Evolutionary conservation across 2,888 invertebrate genomes (phyloP), one percentile per base, ranked within the genome.

Genomic region (Coremacera marginata): DNA sequence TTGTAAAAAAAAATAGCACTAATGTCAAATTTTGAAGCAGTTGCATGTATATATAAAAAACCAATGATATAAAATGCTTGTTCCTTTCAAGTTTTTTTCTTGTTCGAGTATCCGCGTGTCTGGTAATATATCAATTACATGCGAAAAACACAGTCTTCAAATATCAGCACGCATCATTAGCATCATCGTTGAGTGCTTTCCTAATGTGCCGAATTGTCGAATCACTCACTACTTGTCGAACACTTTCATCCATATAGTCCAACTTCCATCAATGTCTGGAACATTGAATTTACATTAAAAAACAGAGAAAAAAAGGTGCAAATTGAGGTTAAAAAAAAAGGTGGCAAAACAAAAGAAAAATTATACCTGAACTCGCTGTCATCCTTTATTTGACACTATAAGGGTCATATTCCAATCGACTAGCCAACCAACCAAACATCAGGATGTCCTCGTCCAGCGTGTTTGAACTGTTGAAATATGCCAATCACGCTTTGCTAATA

Each of bases 401-500:
- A 44, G 44, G 11, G 51, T 49, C 22, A 49, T 9, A 19, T 14
- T 22, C 68, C 25, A 51, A 22, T 8, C 19, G 27, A 51, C 68
- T 16, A 51, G 11, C 57, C 27, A 27, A 14, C 22, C 51, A 7
- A 7, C 49, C 68, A 27, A 14, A 5, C n/a, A 37, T 71, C 34
- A 19, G 0, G 27, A 14, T 22, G 67, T 37, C 37, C 37, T 14
- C 63, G 19, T 19, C 16, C 62, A 44, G 11, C 11, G 14, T 44
- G 44, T 37, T 37, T 31, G n/a, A n/a, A n/a, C 62, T 37, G 7
- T 49, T 72, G 72, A 63, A 67, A 52, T 65, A 74, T 74, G 65
- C 74, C 65, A 67, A 65, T 74, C 74, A 74, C 74, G 74, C 65
- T 34, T 31, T n/a, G 19, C 65, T 62, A 74, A 74, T 74, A 74